phyloP scores from a whole-genome alignment of 2,888 invertebrate genomes.

The Cheilosia scutellata region DNA sequence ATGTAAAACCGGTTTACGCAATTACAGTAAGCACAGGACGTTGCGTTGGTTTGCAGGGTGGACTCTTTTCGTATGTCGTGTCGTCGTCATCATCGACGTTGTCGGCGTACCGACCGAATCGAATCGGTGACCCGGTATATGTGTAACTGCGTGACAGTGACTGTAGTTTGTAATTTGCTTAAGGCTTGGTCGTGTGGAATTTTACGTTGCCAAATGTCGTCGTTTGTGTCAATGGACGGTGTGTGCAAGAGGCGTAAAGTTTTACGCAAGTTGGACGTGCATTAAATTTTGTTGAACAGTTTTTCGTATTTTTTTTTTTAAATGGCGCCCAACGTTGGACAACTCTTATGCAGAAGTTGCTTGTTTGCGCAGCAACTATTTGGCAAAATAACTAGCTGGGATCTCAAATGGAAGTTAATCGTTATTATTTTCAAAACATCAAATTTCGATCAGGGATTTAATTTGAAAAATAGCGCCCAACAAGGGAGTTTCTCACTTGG shows the following conservation, averaged over 20 bases:
- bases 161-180: conserved; percentile 56
- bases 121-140: conserved; percentile 23
- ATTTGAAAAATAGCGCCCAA: too few species aligned
- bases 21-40: conserved; percentile 53
- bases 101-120: neutral
- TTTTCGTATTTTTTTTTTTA: neutral
- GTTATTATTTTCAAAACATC: too few species aligned
- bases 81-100: neutral
- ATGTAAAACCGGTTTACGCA: conserved; percentile 47
- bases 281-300: neutral
- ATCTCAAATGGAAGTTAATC: too few species aligned
- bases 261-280: neutral
- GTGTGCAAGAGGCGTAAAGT: conserved; percentile 28
- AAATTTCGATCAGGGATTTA: too few species aligned
- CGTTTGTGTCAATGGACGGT: conserved; percentile 26
- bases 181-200: conserved; percentile 41
- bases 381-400: too few species aligned
- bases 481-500: too few species aligned
- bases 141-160: conserved; percentile 14
- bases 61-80: conserved; percentile 28
- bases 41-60: conserved; percentile 50
- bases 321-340: neutral
- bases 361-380: too few species aligned
- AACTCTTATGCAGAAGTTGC: too few species aligned
- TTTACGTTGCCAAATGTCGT: conserved; percentile 11